A percentile compares a stretch with the other conserved stretches of the same genome.
Conservation (phyloP, 2,797 vertebrate genomes). For the Labeo calbasu region DNA sequence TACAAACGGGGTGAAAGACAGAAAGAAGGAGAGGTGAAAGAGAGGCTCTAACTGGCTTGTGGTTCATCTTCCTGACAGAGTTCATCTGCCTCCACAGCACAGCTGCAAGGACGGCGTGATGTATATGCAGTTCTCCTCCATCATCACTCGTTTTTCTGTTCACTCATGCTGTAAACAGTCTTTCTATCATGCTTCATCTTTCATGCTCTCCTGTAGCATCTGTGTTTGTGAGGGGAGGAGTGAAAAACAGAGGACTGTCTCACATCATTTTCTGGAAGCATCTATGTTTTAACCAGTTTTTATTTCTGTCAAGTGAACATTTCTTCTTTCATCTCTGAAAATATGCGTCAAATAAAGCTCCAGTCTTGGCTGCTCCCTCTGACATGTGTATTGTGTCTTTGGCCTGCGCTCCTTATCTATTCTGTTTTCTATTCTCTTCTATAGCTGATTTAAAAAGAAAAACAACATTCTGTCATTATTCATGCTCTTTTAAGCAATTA, state of each 20-base stretch:
- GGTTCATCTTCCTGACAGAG: slow-evolving; percentile 34
- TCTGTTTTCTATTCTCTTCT: not conserved
- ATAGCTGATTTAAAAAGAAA: not conserved
- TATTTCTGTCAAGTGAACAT: not conserved
- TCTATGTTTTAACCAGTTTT: not conserved
- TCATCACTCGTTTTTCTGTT: not conserved
- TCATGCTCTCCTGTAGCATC: not conserved
- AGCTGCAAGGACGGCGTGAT: slow-evolving; percentile 18
- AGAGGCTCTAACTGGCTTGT: slow-evolving; percentile 16
- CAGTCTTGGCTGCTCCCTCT: not conserved
- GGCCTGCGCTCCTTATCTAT: not conserved
- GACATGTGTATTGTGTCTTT: not conserved
- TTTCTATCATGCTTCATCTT: slow-evolving; percentile 2
- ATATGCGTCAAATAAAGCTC: not conserved
- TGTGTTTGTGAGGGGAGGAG: slow-evolving; percentile 36
- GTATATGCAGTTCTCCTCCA: not conserved
- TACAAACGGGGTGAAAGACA: slow-evolving; percentile 20
- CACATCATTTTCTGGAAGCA: not conserved
- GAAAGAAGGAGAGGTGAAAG: slow-evolving; percentile 19
- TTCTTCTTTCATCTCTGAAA: not conserved
- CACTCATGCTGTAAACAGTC: not conserved
- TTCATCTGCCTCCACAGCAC: not conserved
- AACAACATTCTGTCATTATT: not conserved
- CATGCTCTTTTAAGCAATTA: not conserved
- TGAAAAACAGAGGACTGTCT: slow-evolving; percentile 55